Evolutionary conservation across 2,888 invertebrate genomes (phyloP), one percentile per base, ranked within the genome.

Genomic region (Zygaena filipendulae): DNA sequence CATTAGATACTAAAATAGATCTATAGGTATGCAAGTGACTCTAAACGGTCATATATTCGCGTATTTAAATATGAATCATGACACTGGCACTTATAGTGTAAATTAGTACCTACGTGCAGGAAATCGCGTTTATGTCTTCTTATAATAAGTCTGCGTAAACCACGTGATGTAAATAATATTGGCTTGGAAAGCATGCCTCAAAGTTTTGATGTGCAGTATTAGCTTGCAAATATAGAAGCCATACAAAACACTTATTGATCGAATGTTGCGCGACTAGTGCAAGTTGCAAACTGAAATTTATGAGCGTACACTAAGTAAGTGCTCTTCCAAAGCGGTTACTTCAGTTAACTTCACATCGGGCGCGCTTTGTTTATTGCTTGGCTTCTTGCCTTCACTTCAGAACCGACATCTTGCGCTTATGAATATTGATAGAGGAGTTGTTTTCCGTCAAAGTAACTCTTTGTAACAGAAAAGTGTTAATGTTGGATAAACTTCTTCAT

Each of bases 221-320:
- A 75, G 59, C 64, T 74, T 69, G 72, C 72, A 75, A 74, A 74
- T 74, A 75, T 67, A 64, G 74, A 77, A 69, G 52, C 77, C 72
- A 59, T 77, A 75, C 71, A 77, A 77, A 75, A 71, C 56, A 60
- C 64, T 63, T 74, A 77, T 75, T 75, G 75, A 77, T 77, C 75
- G 69, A 72, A 70, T 64, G 68, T 66, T 70, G 57, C 61, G n/a
- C n/a, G n/a, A 57, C 61, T 55, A 52, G 46, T 68, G 69, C 72
- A 70, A 77, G 58, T 77, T 75, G 63, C 66, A 72, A 77, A 74
- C 71, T 70, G 62, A 68, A 75, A 77, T 77, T 77, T 75, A 77
- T 69, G 77, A 64, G 62, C 55, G 49, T 50, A 49, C 50, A 48
- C 53, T 61, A 62, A 64, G 61, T 60, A 61, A 66, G 63, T 62